Percentiles rank a stretch among this genome's conserved stretches.
phyloP scores from a whole-genome alignment of 2,888 invertebrate genomes.

The Pyralis farinalis region DNA sequence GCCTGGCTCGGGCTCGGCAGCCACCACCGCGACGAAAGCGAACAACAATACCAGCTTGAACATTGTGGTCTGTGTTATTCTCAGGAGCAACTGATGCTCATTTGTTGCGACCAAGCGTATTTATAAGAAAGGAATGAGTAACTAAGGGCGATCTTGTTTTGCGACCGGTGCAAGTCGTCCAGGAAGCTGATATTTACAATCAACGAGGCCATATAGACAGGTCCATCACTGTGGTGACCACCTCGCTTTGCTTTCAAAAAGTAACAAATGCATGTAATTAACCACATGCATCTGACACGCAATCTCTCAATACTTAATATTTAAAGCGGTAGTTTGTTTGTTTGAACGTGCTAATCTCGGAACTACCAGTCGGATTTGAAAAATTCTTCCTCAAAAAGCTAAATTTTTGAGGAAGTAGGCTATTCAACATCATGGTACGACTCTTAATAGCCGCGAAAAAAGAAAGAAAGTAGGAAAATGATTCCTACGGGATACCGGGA shows the following conservation, averaged over 20 bases:
- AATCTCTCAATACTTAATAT: no score
- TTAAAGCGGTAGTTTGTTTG: no score
- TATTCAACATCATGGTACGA: no score
- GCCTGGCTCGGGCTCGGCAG: slow-evolving; percentile 54
- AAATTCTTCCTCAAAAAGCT: no score
- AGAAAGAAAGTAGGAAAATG: no score
- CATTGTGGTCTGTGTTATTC: slow-evolving; percentile 72
- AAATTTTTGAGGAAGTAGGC: no score
- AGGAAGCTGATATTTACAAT: slow-evolving; percentile 68
- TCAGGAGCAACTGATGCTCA: slow-evolving; percentile 58
- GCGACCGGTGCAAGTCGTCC: slow-evolving; percentile 60
- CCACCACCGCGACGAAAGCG: slow-evolving; percentile 79
- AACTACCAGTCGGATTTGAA: no score
- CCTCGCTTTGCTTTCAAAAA: slow-evolving; percentile 8
- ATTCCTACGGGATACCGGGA: no score
- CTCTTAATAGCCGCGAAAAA: no score
- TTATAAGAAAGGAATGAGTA: slow-evolving; percentile 57
- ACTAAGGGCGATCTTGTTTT: slow-evolving; percentile 61
- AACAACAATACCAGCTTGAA: slow-evolving; percentile 81
- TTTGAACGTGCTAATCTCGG: no score
- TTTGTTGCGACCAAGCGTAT: slow-evolving; percentile 39
- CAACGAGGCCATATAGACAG: slow-evolving; percentile 47
- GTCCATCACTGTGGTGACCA: slow-evolving; percentile 42
- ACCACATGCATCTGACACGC: no score
- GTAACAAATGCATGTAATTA: not conserved